phyloP scores from a whole-genome alignment of 2,888 invertebrate species.

The Drosophila tripunctata region DNA sequence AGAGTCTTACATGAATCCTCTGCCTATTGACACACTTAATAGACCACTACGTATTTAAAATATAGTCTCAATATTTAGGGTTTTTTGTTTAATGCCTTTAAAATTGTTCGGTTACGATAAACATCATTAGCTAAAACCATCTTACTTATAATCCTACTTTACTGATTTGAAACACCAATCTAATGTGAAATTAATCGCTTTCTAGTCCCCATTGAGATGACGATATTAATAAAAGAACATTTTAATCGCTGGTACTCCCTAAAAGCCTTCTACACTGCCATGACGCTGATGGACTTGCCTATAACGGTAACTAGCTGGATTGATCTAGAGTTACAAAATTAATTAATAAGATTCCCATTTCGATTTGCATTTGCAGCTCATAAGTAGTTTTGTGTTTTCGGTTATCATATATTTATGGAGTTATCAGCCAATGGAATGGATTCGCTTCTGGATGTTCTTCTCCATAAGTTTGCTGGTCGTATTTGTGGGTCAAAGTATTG shows the following conservation, averaged over 20 bases:
- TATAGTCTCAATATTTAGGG: too few relatives aligned
- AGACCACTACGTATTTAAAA: too few relatives aligned
- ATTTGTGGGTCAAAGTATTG: constrained; percentile 96
- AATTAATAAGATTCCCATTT: neutral
- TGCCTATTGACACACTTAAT: too few relatives aligned
- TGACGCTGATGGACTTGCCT: constrained; percentile 91
- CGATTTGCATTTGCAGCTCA: constrained; percentile 84
- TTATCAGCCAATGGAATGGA: constrained; percentile 92
- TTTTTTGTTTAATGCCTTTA: too few relatives aligned
- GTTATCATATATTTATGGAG: constrained; percentile 94
- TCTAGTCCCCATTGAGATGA: constrained; percentile 90
- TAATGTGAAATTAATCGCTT: neutral
- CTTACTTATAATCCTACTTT: too few relatives aligned
- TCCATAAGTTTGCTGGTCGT: constrained; percentile 92
- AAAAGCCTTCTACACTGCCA: constrained; percentile 91
- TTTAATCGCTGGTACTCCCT: constrained; percentile 95
- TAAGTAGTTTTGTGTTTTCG: constrained; percentile 89
- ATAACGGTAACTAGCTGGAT: constrained; percentile 87
- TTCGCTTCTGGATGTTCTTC: constrained; percentile 94
- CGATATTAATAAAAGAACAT: constrained; percentile 92
- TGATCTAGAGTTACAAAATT: constrained; percentile 27
- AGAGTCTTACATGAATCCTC: too few relatives aligned
- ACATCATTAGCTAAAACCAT: too few relatives aligned
- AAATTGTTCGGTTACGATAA: too few relatives aligned
- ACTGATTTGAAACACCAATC: too few relatives aligned